These are phyloP conservation scores for Alauda arvensis DNA, from an alignment of 2,797 vertebrate species.

Conservation along the genomic window DNA sequence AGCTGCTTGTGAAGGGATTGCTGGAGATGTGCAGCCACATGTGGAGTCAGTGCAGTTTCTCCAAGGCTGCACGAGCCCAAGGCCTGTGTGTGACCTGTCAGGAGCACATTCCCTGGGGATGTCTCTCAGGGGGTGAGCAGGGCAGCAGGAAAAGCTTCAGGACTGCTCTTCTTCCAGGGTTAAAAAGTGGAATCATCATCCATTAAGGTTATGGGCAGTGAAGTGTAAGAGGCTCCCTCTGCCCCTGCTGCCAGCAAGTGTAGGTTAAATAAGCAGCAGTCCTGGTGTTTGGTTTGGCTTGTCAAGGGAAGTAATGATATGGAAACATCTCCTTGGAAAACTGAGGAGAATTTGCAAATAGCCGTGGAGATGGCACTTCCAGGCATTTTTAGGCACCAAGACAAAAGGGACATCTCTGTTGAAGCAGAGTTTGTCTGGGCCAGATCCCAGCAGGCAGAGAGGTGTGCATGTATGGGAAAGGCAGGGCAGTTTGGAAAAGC, in stretches of 20 bases:
- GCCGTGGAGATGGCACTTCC: background rate
- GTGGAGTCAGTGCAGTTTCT: background rate
- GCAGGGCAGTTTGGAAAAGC: background rate
- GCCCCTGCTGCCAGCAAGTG: background rate
- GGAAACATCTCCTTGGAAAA: background rate
- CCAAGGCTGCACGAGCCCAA: background rate
- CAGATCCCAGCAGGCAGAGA: background rate
- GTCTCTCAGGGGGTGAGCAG: background rate
- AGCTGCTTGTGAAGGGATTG: background rate
- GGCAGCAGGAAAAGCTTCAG: background rate
- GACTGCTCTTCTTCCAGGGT: background rate
- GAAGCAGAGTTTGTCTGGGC: background rate
- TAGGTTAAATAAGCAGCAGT: background rate
- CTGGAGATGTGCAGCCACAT: background rate
- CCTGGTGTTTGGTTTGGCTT: background rate
- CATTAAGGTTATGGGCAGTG: background rate
- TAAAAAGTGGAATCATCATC: background rate
- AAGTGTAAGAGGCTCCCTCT: background rate
- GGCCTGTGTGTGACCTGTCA: background rate
- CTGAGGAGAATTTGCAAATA: background rate
- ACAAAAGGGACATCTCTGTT: background rate
- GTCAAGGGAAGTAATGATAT: background rate
- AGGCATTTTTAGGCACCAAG: background rate
- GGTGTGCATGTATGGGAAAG: background rate
- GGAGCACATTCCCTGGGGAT: background rate